phyloP scores from a whole-genome alignment of 2,888 invertebrate genomes.

The Cephus runcator region DNA sequence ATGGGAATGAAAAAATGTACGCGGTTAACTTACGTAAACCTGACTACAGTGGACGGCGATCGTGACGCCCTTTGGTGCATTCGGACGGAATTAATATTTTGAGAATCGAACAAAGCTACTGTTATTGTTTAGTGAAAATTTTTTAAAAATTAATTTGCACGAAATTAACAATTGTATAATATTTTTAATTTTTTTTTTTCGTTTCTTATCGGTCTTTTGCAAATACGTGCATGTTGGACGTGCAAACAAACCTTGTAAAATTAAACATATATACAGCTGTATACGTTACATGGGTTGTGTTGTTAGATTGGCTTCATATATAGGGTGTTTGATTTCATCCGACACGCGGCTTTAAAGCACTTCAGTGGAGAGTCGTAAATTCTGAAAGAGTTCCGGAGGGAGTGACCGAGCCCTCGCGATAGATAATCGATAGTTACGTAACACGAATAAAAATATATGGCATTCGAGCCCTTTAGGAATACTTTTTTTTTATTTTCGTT shows the following conservation, averaged over 20 bases:
- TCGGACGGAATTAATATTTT: neutral
- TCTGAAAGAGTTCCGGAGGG: neutral
- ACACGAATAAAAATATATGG: neutral
- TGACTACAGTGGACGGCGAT: neutral
- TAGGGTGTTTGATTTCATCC: neutral
- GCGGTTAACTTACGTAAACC: no score
- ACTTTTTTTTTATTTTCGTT: neutral
- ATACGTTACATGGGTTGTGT: neutral
- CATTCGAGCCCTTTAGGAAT: neutral
- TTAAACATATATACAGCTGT: neutral
- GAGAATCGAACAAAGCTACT: neutral
- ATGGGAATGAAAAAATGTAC: neutral
- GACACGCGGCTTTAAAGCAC: neutral
- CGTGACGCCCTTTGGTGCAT: neutral
- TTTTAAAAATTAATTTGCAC: neutral
- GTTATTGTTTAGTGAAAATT: neutral
- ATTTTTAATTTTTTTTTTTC: no score
- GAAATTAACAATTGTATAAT: no score
- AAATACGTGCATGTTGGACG: neutral
- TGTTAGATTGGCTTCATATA: neutral
- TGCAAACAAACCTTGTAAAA: neutral
- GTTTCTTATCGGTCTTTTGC: no score
- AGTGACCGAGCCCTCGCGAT: neutral
- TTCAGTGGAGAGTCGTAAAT: neutral
- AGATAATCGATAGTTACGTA: neutral